These are phyloP conservation scores for Anarsia innoxiella DNA, from an alignment of 2,888 invertebrate genomes.

Conservation along the genomic window DNA sequence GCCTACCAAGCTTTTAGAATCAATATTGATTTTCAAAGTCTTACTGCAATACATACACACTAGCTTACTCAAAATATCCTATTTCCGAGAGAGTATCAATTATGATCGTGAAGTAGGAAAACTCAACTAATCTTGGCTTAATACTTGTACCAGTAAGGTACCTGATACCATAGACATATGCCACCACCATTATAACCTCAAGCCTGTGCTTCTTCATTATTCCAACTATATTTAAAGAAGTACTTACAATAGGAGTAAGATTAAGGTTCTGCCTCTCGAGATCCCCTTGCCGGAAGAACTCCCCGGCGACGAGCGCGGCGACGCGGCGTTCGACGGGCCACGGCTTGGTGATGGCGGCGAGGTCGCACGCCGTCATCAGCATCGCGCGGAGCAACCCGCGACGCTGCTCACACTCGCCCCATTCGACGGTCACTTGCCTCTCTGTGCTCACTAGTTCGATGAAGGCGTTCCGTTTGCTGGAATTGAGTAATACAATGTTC, in stretches of 20 bases:
- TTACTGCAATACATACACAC: no score
- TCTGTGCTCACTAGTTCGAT: conserved; percentile 79
- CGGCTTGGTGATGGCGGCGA: conserved; percentile 95
- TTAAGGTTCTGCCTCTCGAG: conserved; percentile 92
- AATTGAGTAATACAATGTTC: conserved; percentile 18
- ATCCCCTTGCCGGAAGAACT: conserved; percentile 96
- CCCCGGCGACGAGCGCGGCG: conserved; percentile 93
- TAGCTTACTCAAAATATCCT: no score
- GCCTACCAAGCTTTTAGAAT: no score
- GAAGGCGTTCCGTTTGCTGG: conserved; percentile 91
- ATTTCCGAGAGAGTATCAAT: no score
- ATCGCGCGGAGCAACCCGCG: conserved; percentile 90
- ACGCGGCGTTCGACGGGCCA: conserved; percentile 95
- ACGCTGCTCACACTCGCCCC: conserved; percentile 84
- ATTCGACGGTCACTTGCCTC: conserved; percentile 49
- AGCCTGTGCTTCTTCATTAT: no score
- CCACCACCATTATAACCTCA: no score
- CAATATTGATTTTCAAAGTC: no score
- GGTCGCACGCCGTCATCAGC: conserved; percentile 96
- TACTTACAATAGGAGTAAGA: conserved; percentile 91
- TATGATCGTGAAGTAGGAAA: no score
- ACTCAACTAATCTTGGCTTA: no score
- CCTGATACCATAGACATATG: no score
- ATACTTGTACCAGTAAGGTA: no score
- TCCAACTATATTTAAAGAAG: no score